Evolutionary conservation across 2,113 vertebrate species (phyloP).

Genomic region (Dasyornis broadbenti): DNA sequence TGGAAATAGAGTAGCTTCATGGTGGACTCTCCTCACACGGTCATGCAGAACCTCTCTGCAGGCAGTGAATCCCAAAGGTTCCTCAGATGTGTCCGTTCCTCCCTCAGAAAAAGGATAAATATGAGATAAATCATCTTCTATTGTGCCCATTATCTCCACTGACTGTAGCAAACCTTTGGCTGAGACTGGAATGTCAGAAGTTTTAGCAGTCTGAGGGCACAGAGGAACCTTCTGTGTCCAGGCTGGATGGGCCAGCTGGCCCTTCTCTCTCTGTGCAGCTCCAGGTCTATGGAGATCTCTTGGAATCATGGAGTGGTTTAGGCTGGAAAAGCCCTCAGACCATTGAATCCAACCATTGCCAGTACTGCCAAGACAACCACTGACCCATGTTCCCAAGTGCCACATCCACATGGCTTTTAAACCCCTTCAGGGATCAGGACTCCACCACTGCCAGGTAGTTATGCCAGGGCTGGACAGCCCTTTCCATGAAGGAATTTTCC

Average conservation of each 20-base stretch:
- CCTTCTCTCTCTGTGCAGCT: not conserved
- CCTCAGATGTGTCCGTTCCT: not conserved
- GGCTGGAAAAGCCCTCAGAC: not conserved
- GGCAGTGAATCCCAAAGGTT: not conserved
- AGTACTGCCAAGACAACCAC: not conserved
- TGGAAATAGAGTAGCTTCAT: not conserved
- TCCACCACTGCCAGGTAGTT: too few relatives aligned
- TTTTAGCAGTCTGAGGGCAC: not conserved
- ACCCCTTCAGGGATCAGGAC: rapidly evolving
- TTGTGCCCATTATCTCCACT: not conserved
- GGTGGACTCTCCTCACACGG: rapidly evolving
- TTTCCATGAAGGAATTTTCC: not conserved
- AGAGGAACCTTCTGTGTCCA: rapidly evolving
- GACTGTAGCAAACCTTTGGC: not conserved
- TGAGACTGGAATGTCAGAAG: not conserved
- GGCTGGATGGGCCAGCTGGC: not conserved
- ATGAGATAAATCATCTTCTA: not conserved
- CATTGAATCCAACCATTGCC: not conserved
- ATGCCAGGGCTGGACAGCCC: not conserved
- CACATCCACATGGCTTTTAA: not conserved
- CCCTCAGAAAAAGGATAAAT: not conserved
- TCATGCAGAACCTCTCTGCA: not conserved
- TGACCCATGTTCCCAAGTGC: rapidly evolving
- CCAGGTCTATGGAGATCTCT: not conserved
- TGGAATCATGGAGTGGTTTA: not conserved